phyloP scores from a whole-genome alignment of 1,140 invertebrate species.

The Orchesella cincta region DNA sequence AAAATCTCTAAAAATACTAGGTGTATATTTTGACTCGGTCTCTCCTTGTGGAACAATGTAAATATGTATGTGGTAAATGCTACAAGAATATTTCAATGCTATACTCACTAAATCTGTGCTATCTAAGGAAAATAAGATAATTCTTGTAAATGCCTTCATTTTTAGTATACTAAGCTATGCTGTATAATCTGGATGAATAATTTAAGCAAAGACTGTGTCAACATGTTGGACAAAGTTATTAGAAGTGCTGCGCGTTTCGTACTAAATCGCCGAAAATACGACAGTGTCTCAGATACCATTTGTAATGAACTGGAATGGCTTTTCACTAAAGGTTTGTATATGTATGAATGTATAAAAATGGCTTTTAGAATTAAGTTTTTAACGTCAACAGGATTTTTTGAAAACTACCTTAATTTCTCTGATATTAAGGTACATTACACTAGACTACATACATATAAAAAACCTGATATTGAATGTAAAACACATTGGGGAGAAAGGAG shows the following conservation, averaged over 20 bases:
- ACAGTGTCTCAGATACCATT: background rate
- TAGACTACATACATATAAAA: background rate
- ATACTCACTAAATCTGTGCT: background rate
- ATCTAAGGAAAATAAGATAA: background rate
- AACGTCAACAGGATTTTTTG: background rate
- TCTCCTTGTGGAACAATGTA: background rate
- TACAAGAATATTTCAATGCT: background rate
- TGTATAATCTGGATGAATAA: background rate
- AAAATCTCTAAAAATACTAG: background rate
- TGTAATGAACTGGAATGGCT: background rate
- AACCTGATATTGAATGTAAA: background rate
- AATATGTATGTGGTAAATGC: background rate
- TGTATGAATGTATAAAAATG: background rate
- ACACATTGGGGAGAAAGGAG: background rate
- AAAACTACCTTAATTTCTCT: background rate
- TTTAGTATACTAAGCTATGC: background rate
- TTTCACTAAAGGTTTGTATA: background rate
- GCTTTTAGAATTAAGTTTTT: background rate
- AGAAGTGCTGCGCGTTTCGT: background rate
- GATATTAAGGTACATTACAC: background rate
- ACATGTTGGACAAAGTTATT: background rate
- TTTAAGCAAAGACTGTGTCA: background rate
- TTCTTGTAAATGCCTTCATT: background rate
- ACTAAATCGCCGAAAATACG: background rate
- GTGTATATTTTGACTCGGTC: background rate